These are phyloP conservation scores for Ceramica pisi DNA, from an alignment of 2,888 invertebrate species.

Conservation along the genomic window DNA sequence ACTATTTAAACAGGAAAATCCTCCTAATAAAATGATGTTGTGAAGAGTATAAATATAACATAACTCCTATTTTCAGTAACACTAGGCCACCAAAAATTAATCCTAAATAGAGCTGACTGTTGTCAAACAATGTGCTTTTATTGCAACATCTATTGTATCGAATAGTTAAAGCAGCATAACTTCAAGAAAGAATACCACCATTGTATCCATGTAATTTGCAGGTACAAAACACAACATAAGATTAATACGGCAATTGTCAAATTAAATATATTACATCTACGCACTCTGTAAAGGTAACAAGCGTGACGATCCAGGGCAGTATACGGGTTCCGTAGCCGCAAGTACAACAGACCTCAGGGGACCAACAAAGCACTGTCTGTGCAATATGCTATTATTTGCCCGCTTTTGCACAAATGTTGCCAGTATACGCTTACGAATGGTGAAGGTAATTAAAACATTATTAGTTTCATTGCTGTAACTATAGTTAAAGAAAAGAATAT, in stretches of 20 bases:
- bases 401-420: slow-evolving; percentile 46
- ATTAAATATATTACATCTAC: slow-evolving; percentile 38
- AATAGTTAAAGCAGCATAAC: neutral
- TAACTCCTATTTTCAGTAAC: neutral
- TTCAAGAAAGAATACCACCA: neutral
- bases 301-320: slow-evolving; percentile 33
- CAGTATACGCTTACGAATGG: slow-evolving; percentile 31
- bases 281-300: slow-evolving; percentile 36
- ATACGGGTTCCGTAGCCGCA: slow-evolving; percentile 34
- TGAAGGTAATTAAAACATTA: slow-evolving; percentile 25
- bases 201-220: neutral
- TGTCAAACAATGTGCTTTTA: neutral
- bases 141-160: neutral
- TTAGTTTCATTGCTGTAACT: neutral
- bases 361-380: slow-evolving; percentile 48
- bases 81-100: neutral
- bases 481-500: neutral
- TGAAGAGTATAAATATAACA: neutral
- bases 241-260: slow-evolving; percentile 43
- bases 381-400: slow-evolving; percentile 58
- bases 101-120: neutral
- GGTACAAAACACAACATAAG: slow-evolving; percentile 5
- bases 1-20: neutral
- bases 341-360: slow-evolving; percentile 51
- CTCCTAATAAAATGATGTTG: neutral